phyloP scores from a whole-genome alignment of 2,888 invertebrate species.

The Clitarchus hookeri region DNA sequence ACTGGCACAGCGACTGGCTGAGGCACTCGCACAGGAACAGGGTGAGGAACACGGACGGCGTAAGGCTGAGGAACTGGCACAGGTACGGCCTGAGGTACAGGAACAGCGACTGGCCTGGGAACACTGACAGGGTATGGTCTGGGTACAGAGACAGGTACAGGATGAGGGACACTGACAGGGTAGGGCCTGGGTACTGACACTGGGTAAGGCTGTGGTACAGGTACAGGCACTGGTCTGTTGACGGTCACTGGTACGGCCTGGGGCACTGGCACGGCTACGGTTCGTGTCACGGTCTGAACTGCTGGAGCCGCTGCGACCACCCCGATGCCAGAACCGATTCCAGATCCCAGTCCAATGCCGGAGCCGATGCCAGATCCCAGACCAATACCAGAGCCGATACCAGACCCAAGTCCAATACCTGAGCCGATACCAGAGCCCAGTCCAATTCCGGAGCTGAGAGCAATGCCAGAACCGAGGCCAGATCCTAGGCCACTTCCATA shows the following conservation, averaged over 20 bases:
- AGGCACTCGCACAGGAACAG: conserved; percentile 28
- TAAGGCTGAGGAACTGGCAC: conserved; percentile 26
- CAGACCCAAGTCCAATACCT: background rate
- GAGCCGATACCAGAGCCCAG: background rate
- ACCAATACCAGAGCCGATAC: background rate
- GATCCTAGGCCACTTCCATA: background rate
- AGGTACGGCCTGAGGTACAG: conserved; percentile 26
- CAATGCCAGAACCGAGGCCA: background rate
- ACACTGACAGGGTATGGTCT: conserved; percentile 27
- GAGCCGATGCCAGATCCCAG: background rate
- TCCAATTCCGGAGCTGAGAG: background rate
- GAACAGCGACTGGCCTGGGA: conserved; percentile 15
- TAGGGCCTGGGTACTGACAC: conserved; percentile 29
- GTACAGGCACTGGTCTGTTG: conserved; percentile 27
- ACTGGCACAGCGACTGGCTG: conserved; percentile 21
- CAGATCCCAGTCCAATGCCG: background rate
- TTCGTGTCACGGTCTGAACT: conserved; percentile 24
- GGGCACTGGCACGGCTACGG: background rate
- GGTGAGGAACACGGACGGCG: conserved; percentile 28
- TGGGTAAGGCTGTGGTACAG: conserved; percentile 24
- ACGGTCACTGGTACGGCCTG: conserved; percentile 25
- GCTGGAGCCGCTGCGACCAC: background rate
- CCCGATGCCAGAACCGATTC: background rate
- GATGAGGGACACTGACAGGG: conserved; percentile 25
- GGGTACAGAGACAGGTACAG: conserved; percentile 28